Percentiles rank a stretch among this genome's conserved stretches.
Conservation (phyloP, 2,113 vertebrate genomes). For the Nasalis larvatus region DNA sequence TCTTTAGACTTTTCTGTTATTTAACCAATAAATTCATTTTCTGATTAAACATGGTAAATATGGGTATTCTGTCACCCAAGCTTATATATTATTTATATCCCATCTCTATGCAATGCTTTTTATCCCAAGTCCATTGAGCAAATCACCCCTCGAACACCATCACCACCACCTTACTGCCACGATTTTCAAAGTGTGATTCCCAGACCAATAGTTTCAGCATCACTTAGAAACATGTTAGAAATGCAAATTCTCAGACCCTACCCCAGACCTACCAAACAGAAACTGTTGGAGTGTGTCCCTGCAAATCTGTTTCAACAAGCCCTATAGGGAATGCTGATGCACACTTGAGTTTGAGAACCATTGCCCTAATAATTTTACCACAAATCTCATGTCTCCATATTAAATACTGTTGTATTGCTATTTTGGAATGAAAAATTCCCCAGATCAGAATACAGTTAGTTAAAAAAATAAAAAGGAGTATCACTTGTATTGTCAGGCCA, state of each 20-base stretch:
- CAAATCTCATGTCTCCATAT: neutral
- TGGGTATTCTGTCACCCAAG: neutral
- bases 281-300: neutral
- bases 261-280: neutral
- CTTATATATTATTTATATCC: neutral
- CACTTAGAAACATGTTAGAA: neutral
- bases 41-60: neutral
- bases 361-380: neutral
- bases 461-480: neutral
- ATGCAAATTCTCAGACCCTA: neutral
- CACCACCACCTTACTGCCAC: neutral
- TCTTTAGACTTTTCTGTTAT: neutral
- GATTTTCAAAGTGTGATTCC: neutral
- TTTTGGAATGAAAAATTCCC: neutral
- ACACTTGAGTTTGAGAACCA: neutral
- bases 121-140: neutral
- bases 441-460: neutral
- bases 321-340: neutral
- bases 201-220: neutral
- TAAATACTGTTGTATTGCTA: neutral
- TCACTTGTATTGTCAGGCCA: neutral
- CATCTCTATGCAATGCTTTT: neutral
- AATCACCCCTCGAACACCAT: neutral
- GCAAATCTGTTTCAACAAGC: neutral
- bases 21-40: conserved; percentile 39